Evolutionary conservation across 30 jellyfish, hydroid and myxozoan genomes (phyloP), one percentile per base, ranked within the genome.

Genomic region (Aurelia sp.): DNA sequence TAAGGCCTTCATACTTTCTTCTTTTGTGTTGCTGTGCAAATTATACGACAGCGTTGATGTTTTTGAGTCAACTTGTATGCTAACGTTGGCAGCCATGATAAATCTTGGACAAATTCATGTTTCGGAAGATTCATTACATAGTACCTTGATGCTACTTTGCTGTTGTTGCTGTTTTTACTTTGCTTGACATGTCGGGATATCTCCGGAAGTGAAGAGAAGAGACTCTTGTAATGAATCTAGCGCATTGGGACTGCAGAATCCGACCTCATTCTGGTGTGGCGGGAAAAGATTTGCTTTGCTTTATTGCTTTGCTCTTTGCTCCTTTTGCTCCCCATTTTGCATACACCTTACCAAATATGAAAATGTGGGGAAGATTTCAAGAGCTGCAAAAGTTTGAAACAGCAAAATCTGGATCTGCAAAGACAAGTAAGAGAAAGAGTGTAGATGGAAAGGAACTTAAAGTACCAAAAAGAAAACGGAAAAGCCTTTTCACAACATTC

Each of bases 51-150:
- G 12, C 12, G 13, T 21, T 59, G 52, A 21, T 15, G 52, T 33
- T 58, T 53, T 71, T 8, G 65, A 31, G 22, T 78, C 79, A 40
- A 69, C 21, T 27, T 70, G 64, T 16, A 82, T n/a, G 33, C 13
- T 44, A 16, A 52, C 76, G 3, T 85, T 62, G 20, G 74, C 92
- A 47, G 85, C 92, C 92, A 82, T 82, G 61, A 3, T 59, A 35
- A 18, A 59, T 4, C 0, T 4, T 0, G 1, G 55, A 17, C 7
- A 33, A 18, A 18, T 71, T 18, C 10, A 6, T 3, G 55, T 12
- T 7, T 13, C 55, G 0, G 55, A 0, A 44, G 55, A 44, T 44
- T 44, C 15, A 44, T 44, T 44, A 44, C 55, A 44, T 44, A 44
- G 15, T 1, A 37, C 50, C 50, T 0, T 37, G 55, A 44, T 44